A percentile compares a stretch with the other conserved stretches of the same genome.
Evolutionary conservation across 2,888 invertebrate genomes (phyloP).

Genomic region (Allophyes oxyacanthae): DNA sequence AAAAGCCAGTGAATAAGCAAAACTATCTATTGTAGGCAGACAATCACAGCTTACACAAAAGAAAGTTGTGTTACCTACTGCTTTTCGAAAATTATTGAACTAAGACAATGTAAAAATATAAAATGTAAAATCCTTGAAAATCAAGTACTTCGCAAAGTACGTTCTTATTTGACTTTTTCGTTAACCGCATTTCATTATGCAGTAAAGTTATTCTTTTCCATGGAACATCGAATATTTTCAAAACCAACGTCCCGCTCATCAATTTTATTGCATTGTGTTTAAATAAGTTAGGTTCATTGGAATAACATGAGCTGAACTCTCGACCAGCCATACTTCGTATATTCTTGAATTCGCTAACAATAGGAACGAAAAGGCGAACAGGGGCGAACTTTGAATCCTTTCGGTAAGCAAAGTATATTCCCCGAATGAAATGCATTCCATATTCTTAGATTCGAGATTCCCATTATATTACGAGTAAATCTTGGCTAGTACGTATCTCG

Average conservation of each 20-base stretch:
- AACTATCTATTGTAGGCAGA: slow-evolving; percentile 2
- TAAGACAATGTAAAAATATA: too few relatives aligned
- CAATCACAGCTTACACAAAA: neutral
- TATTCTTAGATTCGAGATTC: slow-evolving; percentile 45
- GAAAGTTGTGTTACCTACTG: neutral
- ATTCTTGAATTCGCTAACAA: slow-evolving; percentile 52
- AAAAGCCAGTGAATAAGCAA: slow-evolving; percentile 31
- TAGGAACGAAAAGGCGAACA: slow-evolving; percentile 36
- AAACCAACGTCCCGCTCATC: slow-evolving; percentile 39
- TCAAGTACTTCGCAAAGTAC: slow-evolving; percentile 5
- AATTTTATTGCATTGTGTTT: slow-evolving; percentile 50
- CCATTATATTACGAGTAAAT: slow-evolving; percentile 44
- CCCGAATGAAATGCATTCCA: slow-evolving; percentile 48
- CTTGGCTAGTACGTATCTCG: slow-evolving; percentile 23
- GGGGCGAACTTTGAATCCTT: slow-evolving; percentile 50
- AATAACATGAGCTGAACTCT: slow-evolving; percentile 58
- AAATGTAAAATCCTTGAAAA: slow-evolving; percentile 1
- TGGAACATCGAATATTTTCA: slow-evolving; percentile 34
- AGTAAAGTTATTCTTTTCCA: slow-evolving; percentile 21
- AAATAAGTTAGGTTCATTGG: slow-evolving; percentile 57
- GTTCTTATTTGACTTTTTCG: slow-evolving; percentile 4
- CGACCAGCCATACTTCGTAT: slow-evolving; percentile 35
- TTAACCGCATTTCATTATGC: slow-evolving; percentile 15
- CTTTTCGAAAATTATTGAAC: too few relatives aligned
- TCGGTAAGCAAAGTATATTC: slow-evolving; percentile 53